Percentiles rank a stretch among this genome's conserved stretches.
These are phyloP conservation scores for Zaprionus tsacasi DNA, from an alignment of 1,140 invertebrate species.

Conservation along the genomic window DNA sequence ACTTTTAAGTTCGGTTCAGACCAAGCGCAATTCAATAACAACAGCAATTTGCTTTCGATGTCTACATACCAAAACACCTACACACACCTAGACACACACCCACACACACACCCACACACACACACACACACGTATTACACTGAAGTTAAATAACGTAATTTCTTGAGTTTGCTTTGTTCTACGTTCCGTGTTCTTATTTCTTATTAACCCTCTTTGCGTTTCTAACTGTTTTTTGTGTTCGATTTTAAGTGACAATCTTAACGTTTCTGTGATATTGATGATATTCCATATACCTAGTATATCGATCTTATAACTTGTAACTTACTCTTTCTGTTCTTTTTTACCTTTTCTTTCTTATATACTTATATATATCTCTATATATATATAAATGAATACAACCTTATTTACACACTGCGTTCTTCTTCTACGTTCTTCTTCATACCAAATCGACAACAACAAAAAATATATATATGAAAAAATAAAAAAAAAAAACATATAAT, in stretches of 20 bases:
- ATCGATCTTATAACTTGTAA: constrained; percentile 56
- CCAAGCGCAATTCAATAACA: constrained; percentile 44
- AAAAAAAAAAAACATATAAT: constrained; percentile 35
- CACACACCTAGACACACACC: constrained; percentile 15
- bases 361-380: constrained; percentile 34
- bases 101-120: constrained; percentile 21
- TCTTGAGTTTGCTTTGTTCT: constrained; percentile 60
- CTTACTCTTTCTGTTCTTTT: constrained; percentile 47
- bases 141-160: constrained; percentile 37
- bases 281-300: constrained; percentile 17
- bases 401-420: constrained; percentile 80
- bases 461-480: constrained; percentile 30
- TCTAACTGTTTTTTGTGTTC: constrained; percentile 59
- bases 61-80: constrained; percentile 55
- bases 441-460: constrained; percentile 63
- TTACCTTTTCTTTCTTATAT: constrained; percentile 55
- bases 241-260: constrained; percentile 43
- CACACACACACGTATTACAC: constrained; percentile 32
- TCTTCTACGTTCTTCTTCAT: constrained; percentile 80
- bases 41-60: constrained; percentile 72
- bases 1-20: constrained; percentile 41
- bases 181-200: constrained; percentile 47
- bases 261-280: constrained; percentile 23
- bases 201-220: constrained; percentile 41
- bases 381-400: constrained; percentile 60